These are phyloP conservation scores for Pseudomyrmex gracilis DNA, from an alignment of 1,140 invertebrate species.

Conservation along the genomic window DNA sequence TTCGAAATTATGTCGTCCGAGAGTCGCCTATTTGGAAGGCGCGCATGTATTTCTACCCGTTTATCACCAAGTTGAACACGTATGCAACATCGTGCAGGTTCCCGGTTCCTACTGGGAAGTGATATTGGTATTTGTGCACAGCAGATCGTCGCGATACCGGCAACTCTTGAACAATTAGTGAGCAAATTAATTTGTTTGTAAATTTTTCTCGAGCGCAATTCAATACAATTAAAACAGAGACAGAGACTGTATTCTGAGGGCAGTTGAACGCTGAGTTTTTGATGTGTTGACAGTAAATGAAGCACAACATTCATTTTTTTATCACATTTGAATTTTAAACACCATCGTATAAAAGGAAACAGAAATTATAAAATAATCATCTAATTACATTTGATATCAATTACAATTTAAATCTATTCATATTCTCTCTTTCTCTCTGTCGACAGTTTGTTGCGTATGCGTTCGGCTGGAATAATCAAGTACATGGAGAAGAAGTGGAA, in stretches of 20 bases:
- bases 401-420: too few species aligned
- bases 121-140: constrained; percentile 69
- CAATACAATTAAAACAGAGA: too few species aligned
- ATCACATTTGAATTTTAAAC: too few species aligned
- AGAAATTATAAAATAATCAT: too few species aligned
- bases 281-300: too few species aligned
- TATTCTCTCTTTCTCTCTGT: constrained; percentile 5
- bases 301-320: too few species aligned
- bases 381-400: too few species aligned
- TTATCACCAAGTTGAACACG: constrained; percentile 64
- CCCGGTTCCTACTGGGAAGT: constrained; percentile 60
- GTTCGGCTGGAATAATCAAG: constrained; percentile 70
- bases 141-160: constrained; percentile 64
- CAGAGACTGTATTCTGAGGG: too few species aligned
- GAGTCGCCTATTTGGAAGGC: constrained; percentile 71
- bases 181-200: constrained; percentile 8
- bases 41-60: constrained; percentile 69
- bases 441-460: constrained; percentile 70
- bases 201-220: not conserved
- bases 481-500: constrained; percentile 76
- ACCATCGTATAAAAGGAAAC: too few species aligned
- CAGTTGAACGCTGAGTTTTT: too few species aligned
- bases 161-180: constrained; percentile 70
- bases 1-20: constrained; percentile 64
- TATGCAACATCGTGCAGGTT: constrained; percentile 70